Conservation (phyloP, 2,797 vertebrate species). For the Capromys pilorides region DNA sequence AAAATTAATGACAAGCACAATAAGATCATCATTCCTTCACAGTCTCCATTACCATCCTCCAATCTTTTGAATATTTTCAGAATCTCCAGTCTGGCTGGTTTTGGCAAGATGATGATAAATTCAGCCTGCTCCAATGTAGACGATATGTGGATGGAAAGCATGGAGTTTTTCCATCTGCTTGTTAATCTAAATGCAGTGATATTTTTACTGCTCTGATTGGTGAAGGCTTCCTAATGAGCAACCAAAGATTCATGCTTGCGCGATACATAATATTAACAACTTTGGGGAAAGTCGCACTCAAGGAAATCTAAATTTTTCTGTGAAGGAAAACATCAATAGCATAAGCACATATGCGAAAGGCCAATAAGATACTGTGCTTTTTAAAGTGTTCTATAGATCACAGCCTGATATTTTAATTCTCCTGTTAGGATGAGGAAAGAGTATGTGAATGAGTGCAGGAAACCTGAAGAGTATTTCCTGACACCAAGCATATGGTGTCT, state of each 20-base stretch:
- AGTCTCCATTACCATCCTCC: background rate
- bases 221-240: background rate
- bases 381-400: background rate
- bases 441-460: background rate
- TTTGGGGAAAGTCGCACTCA: background rate
- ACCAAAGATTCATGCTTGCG: background rate
- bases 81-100: background rate
- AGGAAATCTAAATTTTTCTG: background rate
- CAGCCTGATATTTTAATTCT: background rate
- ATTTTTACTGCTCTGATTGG: background rate
- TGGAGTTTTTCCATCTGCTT: background rate
- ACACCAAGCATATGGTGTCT: background rate
- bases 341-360: background rate
- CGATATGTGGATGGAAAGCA: background rate
- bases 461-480: background rate
- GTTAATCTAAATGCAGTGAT: background rate
- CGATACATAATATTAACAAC: background rate
- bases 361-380: background rate
- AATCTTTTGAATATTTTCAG: background rate
- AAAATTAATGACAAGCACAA: conserved; percentile 4
- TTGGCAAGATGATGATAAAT: background rate
- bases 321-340: background rate
- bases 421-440: background rate
- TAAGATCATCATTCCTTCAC: background rate
- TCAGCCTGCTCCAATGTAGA: background rate